phyloP scores from a whole-genome alignment of 1,140 invertebrate genomes.

The Drosophila triauraria region DNA sequence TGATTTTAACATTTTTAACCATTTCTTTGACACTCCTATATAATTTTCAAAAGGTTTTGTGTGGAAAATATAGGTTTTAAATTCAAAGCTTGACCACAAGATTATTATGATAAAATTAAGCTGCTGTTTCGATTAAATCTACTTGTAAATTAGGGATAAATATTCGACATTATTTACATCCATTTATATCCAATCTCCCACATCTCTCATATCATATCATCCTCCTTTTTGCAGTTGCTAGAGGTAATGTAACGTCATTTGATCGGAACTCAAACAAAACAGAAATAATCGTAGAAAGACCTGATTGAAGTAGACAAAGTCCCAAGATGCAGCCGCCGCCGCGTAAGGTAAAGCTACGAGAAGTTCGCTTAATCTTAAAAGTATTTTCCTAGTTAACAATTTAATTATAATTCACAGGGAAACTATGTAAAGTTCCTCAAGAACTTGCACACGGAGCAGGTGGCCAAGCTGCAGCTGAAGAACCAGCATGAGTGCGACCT shows the following conservation, averaged over 20 bases:
- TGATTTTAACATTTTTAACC: too few relatives aligned
- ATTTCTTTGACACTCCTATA: too few relatives aligned
- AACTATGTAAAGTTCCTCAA: slow-evolving; percentile 95
- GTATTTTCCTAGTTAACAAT: background rate
- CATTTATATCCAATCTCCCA: background rate
- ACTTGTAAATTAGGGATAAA: too few relatives aligned
- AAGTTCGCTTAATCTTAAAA: background rate
- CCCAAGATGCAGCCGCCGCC: slow-evolving; percentile 84
- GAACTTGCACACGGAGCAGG: slow-evolving; percentile 96
- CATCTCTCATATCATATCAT: background rate
- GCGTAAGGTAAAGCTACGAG: slow-evolving; percentile 72
- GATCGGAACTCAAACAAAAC: slow-evolving; percentile 46
- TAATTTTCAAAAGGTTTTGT: too few relatives aligned
- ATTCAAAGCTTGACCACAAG: too few relatives aligned
- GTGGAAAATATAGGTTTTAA: too few relatives aligned
- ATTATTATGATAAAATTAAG: too few relatives aligned
- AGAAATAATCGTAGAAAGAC: slow-evolving; percentile 28
- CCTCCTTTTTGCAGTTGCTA: slow-evolving; percentile 59
- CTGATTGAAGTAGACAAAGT: slow-evolving; percentile 50
- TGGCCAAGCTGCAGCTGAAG: slow-evolving; percentile 95
- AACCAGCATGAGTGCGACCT: slow-evolving; percentile 98
- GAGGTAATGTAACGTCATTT: slow-evolving; percentile 69
- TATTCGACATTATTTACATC: background rate
- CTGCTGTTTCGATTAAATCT: background rate
- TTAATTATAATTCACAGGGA: slow-evolving; percentile 87